Percentiles rank a stretch among this genome's conserved stretches.
Evolutionary conservation across 2,888 invertebrate genomes (phyloP).

Genomic region (Apoderus coryli): DNA sequence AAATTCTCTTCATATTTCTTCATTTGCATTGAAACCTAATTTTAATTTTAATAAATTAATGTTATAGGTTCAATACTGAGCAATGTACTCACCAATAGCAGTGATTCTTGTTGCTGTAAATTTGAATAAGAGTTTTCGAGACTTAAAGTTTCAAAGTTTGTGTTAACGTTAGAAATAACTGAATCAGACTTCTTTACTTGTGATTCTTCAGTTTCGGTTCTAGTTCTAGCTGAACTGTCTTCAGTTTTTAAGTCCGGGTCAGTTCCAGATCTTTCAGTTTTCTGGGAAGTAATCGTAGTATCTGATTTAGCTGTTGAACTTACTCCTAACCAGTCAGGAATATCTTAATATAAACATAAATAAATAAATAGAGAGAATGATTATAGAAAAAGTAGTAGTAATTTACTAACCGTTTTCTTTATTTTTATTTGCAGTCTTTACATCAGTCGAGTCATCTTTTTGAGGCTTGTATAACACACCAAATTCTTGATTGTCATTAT

Average conservation of each 20-base stretch:
- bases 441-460: too few relatives aligned
- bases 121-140: slow-evolving; percentile 39
- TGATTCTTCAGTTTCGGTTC: neutral
- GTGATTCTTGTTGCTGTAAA: slow-evolving; percentile 47
- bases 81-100: too few relatives aligned
- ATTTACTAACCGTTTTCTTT: too few relatives aligned
- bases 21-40: slow-evolving; percentile 44
- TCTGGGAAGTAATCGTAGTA: slow-evolving; percentile 14
- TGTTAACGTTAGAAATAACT: neutral
- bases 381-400: too few relatives aligned
- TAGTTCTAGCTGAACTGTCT: neutral
- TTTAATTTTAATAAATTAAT: too few relatives aligned
- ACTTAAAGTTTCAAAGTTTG: slow-evolving; percentile 1
- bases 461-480: too few relatives aligned
- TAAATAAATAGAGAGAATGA: too few relatives aligned
- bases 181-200: too few relatives aligned
- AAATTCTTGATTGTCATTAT: too few relatives aligned
- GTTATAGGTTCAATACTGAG: too few relatives aligned
- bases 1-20: slow-evolving; percentile 48
- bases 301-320: slow-evolving; percentile 15
- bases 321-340: slow-evolving; percentile 28
- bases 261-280: slow-evolving; percentile 15
- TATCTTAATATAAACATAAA: too few relatives aligned
- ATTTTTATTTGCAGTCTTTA: too few relatives aligned
- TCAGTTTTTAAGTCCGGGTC: slow-evolving; percentile 2